Evolutionary conservation across 2,888 invertebrate genomes (phyloP).

Genomic region (Hirtodrosophila cameraria): DNA sequence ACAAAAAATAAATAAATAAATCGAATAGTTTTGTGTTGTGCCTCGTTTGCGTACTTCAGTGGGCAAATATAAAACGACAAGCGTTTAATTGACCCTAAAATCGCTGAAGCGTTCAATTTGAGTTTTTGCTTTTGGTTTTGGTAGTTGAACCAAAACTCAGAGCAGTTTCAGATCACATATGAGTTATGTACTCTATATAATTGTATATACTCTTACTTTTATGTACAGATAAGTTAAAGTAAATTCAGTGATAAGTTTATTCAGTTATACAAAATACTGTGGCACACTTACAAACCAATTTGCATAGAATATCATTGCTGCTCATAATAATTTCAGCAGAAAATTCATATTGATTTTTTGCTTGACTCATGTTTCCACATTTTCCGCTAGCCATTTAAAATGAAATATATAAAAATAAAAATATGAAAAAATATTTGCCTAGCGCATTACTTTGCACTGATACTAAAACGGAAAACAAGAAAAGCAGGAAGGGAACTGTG

Average conservation of each 20-base stretch:
- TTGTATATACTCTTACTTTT: not conserved
- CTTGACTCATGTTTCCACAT: slow-evolving; percentile 14
- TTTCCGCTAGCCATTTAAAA: slow-evolving; percentile 18
- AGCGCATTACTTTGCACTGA: slow-evolving; percentile 59
- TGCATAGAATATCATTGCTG: slow-evolving; percentile 12
- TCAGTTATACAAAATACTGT: not conserved
- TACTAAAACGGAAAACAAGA: slow-evolving; percentile 25
- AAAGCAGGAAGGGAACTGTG: slow-evolving; percentile 52
- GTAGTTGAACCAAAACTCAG: slow-evolving; percentile 2
- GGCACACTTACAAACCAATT: slow-evolving; percentile 39
- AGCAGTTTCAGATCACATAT: slow-evolving; percentile 3
- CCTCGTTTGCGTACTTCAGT: slow-evolving; percentile 40
- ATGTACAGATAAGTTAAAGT: slow-evolving; percentile 6
- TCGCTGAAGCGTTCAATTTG: slow-evolving; percentile 64
- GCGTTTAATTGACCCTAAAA: slow-evolving; percentile 78
- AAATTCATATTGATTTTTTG: slow-evolving; percentile 62
- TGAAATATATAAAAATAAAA: slow-evolving; percentile 36
- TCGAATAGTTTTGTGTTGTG: slow-evolving; percentile 29
- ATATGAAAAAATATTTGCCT: slow-evolving; percentile 48
- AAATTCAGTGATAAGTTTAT: slow-evolving; percentile 10
- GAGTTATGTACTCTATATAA: not conserved
- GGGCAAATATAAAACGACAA: slow-evolving; percentile 63
- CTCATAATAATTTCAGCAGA: slow-evolving; percentile 27
- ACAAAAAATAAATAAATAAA: slow-evolving; percentile 21
- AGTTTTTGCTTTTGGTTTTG: slow-evolving; percentile 13